Base-by-base conservation (phyloP, 92 coral and sea anemone genomes). In the Umimayanthus chanpuru region DNA sequence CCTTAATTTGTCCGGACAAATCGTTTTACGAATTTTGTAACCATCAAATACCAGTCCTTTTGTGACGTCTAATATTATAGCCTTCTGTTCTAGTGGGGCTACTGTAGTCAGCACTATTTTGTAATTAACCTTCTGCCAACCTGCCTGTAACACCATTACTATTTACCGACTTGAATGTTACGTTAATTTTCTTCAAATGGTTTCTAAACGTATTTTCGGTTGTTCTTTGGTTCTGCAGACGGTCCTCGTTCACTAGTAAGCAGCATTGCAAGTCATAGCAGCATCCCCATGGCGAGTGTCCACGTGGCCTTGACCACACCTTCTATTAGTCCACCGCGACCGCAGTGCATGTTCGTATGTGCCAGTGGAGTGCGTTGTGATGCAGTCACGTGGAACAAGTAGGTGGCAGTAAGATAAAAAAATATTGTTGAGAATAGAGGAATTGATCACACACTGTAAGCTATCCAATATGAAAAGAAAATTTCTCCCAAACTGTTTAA, bases 341-440 rank as follows among this genome's bases (percentile, higher is more conserved):
- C 93, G 38, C 94, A 82, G 86, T 94, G 98, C 77, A 91, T 88
- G 61, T 93, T 94, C 88, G 90, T 94, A 55, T 96, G 91, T 40
- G 94, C 94, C 50, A 94, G 93, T 86, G 98, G 98, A 40, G 93
- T 88, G 0, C 92, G 90, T 29, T 94, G 98, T 77, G 90, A 79
- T 23, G 96, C 96, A 15, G 38, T 85, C 73, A 88, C 95, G 12
- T 91, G 91, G 90, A 93, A 91, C 81, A 91, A 86, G 92, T 92
- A 81, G 16, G 89, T 82, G 79, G 20, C 21, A 71, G 11, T 14
- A 26, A 26, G 29, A 29, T 5, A 26, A 71, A 25, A 67, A 2
- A 64, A 64, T 5, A 2, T 32, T 32, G 36, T 32, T 32, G 36
- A 32, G 36, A 32, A 32, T 32, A 32, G 0, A 32, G 36, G 36